A percentile compares a stretch with the other conserved stretches of the same genome.
phyloP scores from a whole-genome alignment of 2,888 invertebrate species.

The Lamellibrachia columna region DNA sequence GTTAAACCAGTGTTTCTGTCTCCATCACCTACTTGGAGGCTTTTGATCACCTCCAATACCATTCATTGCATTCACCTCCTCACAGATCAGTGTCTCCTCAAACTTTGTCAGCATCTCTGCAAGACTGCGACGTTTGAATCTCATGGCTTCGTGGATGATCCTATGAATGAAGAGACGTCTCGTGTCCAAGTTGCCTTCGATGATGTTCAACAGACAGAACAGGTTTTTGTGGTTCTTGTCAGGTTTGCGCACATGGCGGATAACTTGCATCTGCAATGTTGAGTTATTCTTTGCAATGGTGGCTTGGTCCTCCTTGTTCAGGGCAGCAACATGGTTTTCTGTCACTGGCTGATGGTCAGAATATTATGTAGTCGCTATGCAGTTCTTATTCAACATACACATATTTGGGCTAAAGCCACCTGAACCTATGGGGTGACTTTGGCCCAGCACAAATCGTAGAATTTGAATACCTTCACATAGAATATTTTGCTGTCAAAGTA shows the following conservation, averaged over 20 bases:
- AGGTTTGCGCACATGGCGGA: slow-evolving; percentile 84
- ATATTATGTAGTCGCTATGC: background rate
- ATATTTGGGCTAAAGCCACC: no score
- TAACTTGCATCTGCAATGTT: slow-evolving; percentile 66
- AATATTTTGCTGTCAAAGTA: no score
- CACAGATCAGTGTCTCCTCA: slow-evolving; percentile 30
- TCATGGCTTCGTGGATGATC: slow-evolving; percentile 55
- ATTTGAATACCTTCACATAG: no score
- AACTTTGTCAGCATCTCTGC: slow-evolving; percentile 36
- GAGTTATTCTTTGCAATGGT: background rate
- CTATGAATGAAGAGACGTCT: slow-evolving; percentile 53
- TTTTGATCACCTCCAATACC: slow-evolving; percentile 4
- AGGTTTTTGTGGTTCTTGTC: slow-evolving; percentile 73
- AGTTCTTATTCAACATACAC: no score
- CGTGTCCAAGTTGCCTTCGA: slow-evolving; percentile 54
- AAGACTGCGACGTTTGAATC: slow-evolving; percentile 49
- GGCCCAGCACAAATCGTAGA: no score
- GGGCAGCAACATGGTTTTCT: background rate
- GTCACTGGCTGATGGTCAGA: background rate
- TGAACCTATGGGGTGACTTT: no score
- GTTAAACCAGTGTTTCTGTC: background rate
- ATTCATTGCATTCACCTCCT: slow-evolving; percentile 7
- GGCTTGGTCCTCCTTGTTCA: background rate
- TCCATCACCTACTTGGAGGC: slow-evolving; percentile 4
- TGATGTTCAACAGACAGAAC: slow-evolving; percentile 53